phyloP scores from a whole-genome alignment of 2,113 vertebrate species.

The Gallinago undulata region DNA sequence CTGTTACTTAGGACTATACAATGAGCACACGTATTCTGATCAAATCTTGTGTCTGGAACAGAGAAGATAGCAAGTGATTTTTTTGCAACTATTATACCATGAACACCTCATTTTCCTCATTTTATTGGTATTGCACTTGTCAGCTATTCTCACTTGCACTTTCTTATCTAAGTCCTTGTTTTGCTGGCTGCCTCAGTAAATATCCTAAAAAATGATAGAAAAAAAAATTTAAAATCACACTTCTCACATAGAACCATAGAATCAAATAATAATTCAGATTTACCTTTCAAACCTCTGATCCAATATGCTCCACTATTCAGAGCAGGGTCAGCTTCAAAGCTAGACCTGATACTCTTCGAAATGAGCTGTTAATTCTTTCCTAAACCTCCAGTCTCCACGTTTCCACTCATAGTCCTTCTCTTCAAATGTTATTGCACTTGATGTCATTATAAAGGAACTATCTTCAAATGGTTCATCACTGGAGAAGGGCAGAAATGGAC shows the following conservation, averaged over 20 bases:
- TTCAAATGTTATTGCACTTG: neutral
- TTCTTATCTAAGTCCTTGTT: neutral
- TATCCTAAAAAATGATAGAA: neutral
- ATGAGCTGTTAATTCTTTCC: neutral
- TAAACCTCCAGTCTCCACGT: neutral
- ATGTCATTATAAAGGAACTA: neutral
- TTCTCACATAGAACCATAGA: neutral
- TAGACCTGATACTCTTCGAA: neutral
- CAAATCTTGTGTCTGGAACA: neutral
- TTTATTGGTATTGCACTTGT: neutral
- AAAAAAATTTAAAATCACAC: neutral
- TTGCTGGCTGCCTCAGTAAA: neutral
- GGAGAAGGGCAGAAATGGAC: neutral
- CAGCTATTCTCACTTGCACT: neutral
- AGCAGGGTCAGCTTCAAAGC: neutral
- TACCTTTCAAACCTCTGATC: neutral
- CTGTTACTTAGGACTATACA: neutral
- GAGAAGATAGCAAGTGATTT: neutral
- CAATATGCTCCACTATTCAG: accelerated
- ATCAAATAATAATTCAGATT: neutral
- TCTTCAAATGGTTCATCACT: neutral
- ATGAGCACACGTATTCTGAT: neutral
- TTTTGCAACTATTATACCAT: neutral
- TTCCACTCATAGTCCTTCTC: neutral
- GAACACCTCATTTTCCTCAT: neutral